Conservation (phyloP, 2,888 invertebrate species). For the Salpingus planirostris region DNA sequence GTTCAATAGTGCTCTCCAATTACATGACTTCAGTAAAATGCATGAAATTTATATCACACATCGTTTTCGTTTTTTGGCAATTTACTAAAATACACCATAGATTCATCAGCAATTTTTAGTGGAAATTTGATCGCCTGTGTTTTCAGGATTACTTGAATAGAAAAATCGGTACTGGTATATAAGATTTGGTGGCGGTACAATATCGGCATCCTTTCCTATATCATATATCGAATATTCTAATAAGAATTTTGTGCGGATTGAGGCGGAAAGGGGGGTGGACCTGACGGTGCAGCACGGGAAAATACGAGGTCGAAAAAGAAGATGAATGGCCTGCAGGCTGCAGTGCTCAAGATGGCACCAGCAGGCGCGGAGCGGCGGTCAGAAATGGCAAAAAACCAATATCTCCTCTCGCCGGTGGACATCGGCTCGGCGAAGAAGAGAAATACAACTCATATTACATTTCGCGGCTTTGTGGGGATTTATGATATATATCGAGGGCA, state of each 20-base stretch:
- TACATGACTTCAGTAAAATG: too few relatives aligned
- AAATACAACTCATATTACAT: slow-evolving; percentile 39
- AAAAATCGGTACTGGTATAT: too few relatives aligned
- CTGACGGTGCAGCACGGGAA: slow-evolving; percentile 33
- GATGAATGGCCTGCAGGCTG: slow-evolving; percentile 32
- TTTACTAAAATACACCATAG: too few relatives aligned
- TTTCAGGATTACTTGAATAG: too few relatives aligned
- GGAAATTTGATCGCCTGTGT: too few relatives aligned
- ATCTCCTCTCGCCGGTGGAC: slow-evolving; percentile 34
- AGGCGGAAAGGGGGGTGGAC: slow-evolving; percentile 4
- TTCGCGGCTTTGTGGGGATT: slow-evolving; percentile 37
- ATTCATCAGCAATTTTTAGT: too few relatives aligned
- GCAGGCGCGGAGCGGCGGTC: slow-evolving; percentile 27
- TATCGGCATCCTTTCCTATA: too few relatives aligned
- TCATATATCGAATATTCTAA: too few relatives aligned
- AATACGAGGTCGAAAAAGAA: slow-evolving; percentile 35
- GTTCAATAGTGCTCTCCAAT: too few relatives aligned
- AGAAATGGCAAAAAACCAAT: slow-evolving; percentile 35
- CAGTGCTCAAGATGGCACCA: slow-evolving; percentile 38
- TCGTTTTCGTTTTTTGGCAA: too few relatives aligned
- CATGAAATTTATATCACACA: too few relatives aligned
- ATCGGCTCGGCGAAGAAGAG: slow-evolving; percentile 28
- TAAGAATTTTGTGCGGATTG: slow-evolving; percentile 3
- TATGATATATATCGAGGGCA: slow-evolving; percentile 33
- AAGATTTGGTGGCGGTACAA: too few relatives aligned